Evolutionary conservation across 1,140 invertebrate species (phyloP).

Genomic region (Potamilus streckersoni): DNA sequence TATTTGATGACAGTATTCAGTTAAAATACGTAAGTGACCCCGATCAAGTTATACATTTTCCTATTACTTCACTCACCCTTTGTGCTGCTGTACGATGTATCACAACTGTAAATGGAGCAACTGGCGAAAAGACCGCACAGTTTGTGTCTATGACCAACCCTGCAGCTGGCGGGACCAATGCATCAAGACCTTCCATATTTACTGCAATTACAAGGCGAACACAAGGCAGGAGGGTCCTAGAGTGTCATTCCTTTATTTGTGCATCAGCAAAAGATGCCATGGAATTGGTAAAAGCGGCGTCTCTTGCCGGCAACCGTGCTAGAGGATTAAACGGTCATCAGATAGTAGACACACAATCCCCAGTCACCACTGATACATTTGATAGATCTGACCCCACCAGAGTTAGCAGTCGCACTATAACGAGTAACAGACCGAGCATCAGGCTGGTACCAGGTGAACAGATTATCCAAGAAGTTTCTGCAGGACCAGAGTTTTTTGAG

Average conservation of each 20-base stretch:
- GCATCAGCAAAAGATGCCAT: slow-evolving; percentile 71
- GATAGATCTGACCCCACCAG: slow-evolving; percentile 10
- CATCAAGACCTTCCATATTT: slow-evolving; percentile 94
- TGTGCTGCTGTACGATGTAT: slow-evolving; percentile 88
- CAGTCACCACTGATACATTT: background rate
- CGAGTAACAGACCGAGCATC: slow-evolving; percentile 21
- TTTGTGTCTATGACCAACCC: slow-evolving; percentile 97
- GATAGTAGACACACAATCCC: background rate
- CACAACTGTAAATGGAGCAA: slow-evolving; percentile 43
- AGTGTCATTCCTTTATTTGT: slow-evolving; percentile 99
- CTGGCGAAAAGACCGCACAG: slow-evolving; percentile 70
- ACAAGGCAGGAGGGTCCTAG: slow-evolving; percentile 96
- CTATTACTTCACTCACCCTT: slow-evolving; percentile 95
- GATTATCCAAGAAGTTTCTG: slow-evolving; percentile 20
- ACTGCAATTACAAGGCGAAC: slow-evolving; percentile 94
- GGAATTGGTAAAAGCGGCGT: slow-evolving; percentile 59
- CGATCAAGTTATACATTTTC: slow-evolving; percentile 95
- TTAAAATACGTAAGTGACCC: slow-evolving; percentile 97
- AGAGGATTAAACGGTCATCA: too few relatives aligned
- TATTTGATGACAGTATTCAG: slow-evolving; percentile 96
- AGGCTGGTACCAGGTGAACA: slow-evolving; percentile 35
- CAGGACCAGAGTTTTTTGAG: slow-evolving; percentile 53
- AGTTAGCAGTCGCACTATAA: slow-evolving; percentile 9
- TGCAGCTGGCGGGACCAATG: slow-evolving; percentile 53
- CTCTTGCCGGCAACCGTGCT: slow-evolving; percentile 43